phyloP scores from a whole-genome alignment of 2,113 vertebrate species.

The Trogon surrucura region DNA sequence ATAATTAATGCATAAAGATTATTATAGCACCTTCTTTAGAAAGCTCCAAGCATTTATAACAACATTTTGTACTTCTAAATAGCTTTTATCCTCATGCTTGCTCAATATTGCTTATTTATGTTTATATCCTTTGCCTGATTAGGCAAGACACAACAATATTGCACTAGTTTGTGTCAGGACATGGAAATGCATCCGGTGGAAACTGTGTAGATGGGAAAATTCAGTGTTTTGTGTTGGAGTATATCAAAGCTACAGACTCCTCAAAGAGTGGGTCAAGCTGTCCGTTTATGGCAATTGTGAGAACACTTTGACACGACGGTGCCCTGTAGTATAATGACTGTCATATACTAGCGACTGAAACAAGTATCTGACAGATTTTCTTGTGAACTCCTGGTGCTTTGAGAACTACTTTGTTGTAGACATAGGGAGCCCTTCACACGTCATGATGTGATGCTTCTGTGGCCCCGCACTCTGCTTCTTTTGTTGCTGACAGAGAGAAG shows the following conservation, averaged over 20 bases:
- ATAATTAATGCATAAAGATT: background rate
- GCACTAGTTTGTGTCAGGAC: background rate
- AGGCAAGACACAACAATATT: background rate
- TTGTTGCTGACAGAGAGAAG: background rate
- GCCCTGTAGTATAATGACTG: background rate
- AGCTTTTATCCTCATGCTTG: background rate
- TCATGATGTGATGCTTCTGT: background rate
- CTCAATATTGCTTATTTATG: background rate
- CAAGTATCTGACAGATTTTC: background rate
- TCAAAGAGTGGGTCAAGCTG: background rate
- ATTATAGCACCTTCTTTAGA: background rate
- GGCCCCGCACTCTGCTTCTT: background rate
- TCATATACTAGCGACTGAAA: background rate
- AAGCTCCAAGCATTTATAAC: background rate
- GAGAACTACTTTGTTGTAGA: background rate
- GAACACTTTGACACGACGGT: background rate
- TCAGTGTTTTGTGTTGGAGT: background rate
- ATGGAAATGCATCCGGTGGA: background rate
- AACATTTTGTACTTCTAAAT: background rate
- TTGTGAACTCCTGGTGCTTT: background rate
- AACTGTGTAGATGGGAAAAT: background rate
- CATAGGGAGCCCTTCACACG: background rate
- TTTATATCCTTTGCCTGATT: background rate
- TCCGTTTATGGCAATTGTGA: background rate
- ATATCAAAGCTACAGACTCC: background rate